Base-by-base conservation (phyloP, 2,888 invertebrate genomes). In the Bimastos eiseni region DNA sequence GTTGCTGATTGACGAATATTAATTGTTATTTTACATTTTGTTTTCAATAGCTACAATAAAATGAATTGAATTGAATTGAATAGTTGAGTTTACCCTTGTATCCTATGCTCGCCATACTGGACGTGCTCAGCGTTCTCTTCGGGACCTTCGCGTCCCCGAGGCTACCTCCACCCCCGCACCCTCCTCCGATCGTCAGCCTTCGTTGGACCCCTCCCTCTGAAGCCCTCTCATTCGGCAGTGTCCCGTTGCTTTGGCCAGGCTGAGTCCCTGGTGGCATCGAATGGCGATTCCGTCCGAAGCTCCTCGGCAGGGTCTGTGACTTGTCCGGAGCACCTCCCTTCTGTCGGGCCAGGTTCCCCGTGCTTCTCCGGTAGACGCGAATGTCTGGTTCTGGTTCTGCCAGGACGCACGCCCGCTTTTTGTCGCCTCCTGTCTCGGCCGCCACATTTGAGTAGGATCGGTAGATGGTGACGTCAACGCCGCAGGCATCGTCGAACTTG, bases 401-500 rank as follows among this genome's bases (percentile, higher is more conserved):
- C 36, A 86, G 86, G 37, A 24, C 36, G 36, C 36, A 24, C 17
- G 86, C 36, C 34, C 34, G 86, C 36, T 37, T 34, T 36, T 36
- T 86, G 24, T 86, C 86, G 36, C 21, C 21, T 33, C 36, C 36
- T 3, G 49, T 8, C 24, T 90, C 83, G 24, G 86, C 21, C 36
- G 86, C 21, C 36, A 91, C 49, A 36, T 91, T 90, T 8, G 91
- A 90, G 33, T 91, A 91, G 38, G 91, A 91, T 34, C 91, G 70
- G 90, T 91, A 91, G 36, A 90, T 91, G 36, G 83, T 91, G 0
- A 91, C 90, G 34, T 84, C 86, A 4, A 91, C 88, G 19, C 19
- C 3, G 36, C 6, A 11, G 36, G 84, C 17, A 13, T 86, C 86
- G 86, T 86, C 86, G 36, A 86, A 86, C 86, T 86, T 86, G 86